A percentile compares a stretch with the other conserved stretches of the same genome.
Evolutionary conservation across 2,113 vertebrate genomes (phyloP).

Genomic region (Mionectes macconnelli): DNA sequence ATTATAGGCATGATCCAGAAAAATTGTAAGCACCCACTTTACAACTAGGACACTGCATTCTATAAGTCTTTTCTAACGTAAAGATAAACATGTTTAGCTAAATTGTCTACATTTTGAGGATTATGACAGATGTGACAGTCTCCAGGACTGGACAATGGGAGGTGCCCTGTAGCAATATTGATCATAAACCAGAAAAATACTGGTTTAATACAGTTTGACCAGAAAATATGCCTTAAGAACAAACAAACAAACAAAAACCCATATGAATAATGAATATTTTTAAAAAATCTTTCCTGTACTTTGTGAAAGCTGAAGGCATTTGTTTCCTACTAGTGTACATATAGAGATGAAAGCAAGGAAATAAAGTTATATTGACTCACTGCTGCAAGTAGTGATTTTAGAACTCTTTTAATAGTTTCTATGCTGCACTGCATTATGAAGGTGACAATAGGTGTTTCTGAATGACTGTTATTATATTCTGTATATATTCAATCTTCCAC

Average conservation of each 20-base stretch:
- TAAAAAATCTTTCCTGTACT: neutral
- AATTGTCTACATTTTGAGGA: neutral
- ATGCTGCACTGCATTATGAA: neutral
- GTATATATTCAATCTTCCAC: neutral
- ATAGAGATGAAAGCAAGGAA: neutral
- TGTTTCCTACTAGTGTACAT: neutral
- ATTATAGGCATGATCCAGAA: neutral
- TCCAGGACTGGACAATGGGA: neutral
- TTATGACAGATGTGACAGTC: neutral
- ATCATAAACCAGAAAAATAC: neutral
- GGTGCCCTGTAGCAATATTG: neutral
- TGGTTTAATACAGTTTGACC: neutral
- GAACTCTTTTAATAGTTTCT: neutral
- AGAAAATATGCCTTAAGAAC: neutral
- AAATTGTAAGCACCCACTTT: neutral
- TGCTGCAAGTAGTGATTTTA: neutral
- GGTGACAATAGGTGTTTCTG: neutral
- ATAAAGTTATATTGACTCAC: neutral
- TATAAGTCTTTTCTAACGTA: neutral
- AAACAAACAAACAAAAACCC: too few relatives aligned
- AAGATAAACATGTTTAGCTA: neutral
- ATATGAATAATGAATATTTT: neutral
- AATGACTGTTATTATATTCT: neutral
- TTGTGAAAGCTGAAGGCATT: neutral
- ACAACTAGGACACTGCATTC: neutral